These are phyloP conservation scores for Graphium colonna DNA, from an alignment of 2,888 invertebrate species.

Conservation along the genomic window DNA sequence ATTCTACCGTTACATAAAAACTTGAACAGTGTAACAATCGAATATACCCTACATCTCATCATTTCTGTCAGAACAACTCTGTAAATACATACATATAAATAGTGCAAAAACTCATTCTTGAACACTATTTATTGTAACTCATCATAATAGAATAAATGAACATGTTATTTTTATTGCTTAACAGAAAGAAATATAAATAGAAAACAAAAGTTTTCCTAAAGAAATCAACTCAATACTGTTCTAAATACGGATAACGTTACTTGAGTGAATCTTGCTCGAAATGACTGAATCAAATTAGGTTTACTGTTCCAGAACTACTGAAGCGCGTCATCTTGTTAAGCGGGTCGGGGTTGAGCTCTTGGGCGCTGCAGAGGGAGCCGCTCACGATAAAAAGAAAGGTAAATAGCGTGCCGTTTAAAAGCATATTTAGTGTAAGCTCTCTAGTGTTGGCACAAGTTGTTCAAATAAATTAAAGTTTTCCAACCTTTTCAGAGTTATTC, in stretches of 20 bases:
- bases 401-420: constrained; percentile 31
- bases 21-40: no score
- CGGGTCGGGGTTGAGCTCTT: constrained; percentile 94
- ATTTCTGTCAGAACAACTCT: no score
- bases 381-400: constrained; percentile 87
- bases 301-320: constrained; percentile 87
- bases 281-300: constrained; percentile 64
- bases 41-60: no score
- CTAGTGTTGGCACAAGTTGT: constrained; percentile 23
- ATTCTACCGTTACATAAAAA: no score
- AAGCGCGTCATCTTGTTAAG: constrained; percentile 93
- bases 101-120: no score
- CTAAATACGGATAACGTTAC: constrained; percentile 31
- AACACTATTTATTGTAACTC: no score
- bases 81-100: no score
- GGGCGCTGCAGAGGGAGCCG: constrained; percentile 94
- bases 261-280: constrained; percentile 50
- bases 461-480: constrained; percentile 25
- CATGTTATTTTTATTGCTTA: no score
- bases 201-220: constrained; percentile 3
- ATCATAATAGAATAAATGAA: no score
- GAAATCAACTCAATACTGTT: constrained; percentile 8
- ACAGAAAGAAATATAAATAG: constrained; percentile 1
- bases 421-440: constrained; percentile 31
- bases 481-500: constrained; percentile 7